These are phyloP conservation scores for Torymus texanus DNA, from an alignment of 2,888 invertebrate genomes.

Conservation along the genomic window DNA sequence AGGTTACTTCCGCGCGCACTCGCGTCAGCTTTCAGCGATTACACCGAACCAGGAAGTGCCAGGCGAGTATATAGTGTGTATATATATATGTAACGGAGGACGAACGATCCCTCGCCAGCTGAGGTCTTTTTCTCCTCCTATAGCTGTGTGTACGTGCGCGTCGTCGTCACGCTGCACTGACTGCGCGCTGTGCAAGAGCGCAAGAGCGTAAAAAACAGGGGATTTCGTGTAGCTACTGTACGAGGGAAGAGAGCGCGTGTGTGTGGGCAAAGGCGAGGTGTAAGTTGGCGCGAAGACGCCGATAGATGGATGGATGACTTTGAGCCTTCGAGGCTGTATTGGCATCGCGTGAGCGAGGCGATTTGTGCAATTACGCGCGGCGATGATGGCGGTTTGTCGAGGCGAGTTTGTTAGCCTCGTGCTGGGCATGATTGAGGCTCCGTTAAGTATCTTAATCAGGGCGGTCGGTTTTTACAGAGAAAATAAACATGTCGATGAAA, in stretches of 20 bases:
- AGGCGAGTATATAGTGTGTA: slow-evolving; percentile 4
- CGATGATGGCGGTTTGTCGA: no score
- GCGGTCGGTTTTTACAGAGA: no score
- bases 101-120: slow-evolving; percentile 27
- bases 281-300: no score
- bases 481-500: no score
- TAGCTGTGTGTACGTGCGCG: neutral
- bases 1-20: slow-evolving; percentile 32
- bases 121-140: slow-evolving; percentile 1
- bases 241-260: neutral
- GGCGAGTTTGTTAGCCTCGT: no score
- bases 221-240: slow-evolving; percentile 15
- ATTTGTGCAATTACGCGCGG: no score
- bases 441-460: no score
- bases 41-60: no score
- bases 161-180: slow-evolving; percentile 38
- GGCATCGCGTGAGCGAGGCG: no score
- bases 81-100: slow-evolving; percentile 14
- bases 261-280: neutral
- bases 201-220: slow-evolving; percentile 14
- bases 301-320: no score
- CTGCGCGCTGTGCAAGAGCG: slow-evolving; percentile 28
- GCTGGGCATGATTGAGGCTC: no score
- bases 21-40: slow-evolving; percentile 6
- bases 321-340: no score